Percentiles rank a stretch among this genome's conserved stretches.
These are phyloP conservation scores for Philaenus spumarius DNA, from an alignment of 1,140 invertebrate genomes.

Conservation along the genomic window DNA sequence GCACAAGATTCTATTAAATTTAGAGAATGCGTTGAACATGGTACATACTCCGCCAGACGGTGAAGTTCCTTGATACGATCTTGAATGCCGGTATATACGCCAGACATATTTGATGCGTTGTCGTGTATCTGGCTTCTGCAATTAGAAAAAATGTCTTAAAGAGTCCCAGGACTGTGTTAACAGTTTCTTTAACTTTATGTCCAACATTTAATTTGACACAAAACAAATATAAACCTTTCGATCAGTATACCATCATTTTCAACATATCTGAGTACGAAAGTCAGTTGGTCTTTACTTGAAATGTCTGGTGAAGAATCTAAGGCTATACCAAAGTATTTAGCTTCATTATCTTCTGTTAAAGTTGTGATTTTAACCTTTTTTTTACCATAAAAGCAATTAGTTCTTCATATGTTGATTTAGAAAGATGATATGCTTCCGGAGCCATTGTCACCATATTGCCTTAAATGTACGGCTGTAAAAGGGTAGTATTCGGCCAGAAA, in stretches of 20 bases:
- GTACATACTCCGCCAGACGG: slow-evolving; percentile 27
- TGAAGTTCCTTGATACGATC: too few relatives aligned
- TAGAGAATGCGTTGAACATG: slow-evolving; percentile 35
- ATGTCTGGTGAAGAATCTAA: slow-evolving; percentile 32
- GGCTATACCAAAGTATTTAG: slow-evolving; percentile 31
- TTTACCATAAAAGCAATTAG: slow-evolving; percentile 20
- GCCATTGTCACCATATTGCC: too few relatives aligned
- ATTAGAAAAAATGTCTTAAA: slow-evolving; percentile 13
- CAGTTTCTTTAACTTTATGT: slow-evolving; percentile 14
- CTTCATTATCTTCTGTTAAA: slow-evolving; percentile 20
- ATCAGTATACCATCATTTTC: neutral
- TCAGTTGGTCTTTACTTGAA: slow-evolving; percentile 28
- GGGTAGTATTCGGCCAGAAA: too few relatives aligned
- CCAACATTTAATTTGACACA: slow-evolving; percentile 7
- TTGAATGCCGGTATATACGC: slow-evolving; percentile 29
- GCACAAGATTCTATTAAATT: slow-evolving; percentile 31
- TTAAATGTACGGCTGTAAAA: too few relatives aligned
- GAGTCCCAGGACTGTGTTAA: slow-evolving; percentile 6
- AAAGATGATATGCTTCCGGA: too few relatives aligned
- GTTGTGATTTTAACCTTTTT: slow-evolving; percentile 20
- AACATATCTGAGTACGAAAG: slow-evolving; percentile 29
- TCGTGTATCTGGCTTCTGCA: slow-evolving; percentile 31
- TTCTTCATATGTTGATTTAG: too few relatives aligned
- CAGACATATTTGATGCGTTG: slow-evolving; percentile 30
- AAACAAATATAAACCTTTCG: slow-evolving; percentile 13